phyloP scores from a whole-genome alignment of 2,113 vertebrate genomes.

The Bothrops jararaca region DNA sequence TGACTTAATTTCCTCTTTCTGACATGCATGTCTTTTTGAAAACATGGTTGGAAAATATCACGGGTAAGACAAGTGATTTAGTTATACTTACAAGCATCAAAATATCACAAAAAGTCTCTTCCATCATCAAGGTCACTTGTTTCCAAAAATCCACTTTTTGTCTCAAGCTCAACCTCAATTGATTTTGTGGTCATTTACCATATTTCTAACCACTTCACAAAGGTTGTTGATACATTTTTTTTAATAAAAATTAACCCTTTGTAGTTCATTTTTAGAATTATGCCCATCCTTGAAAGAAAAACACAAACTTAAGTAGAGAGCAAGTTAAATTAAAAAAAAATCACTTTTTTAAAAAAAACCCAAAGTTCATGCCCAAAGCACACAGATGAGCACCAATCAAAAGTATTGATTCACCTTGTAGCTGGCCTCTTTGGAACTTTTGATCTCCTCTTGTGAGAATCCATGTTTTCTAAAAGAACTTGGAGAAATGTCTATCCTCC shows the following conservation, averaged over 20 bases:
- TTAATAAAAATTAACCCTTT: slow-evolving; percentile 96
- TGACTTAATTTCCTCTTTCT: slow-evolving; percentile 69
- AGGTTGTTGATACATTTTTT: slow-evolving; percentile 85
- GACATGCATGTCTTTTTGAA: slow-evolving; percentile 81
- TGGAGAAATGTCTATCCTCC: slow-evolving; percentile 99
- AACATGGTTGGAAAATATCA: slow-evolving; percentile 79
- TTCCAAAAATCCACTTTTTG: slow-evolving; percentile 93
- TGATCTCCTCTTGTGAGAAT: slow-evolving; percentile 92
- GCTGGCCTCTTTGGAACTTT: slow-evolving; percentile 90
- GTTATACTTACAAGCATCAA: slow-evolving; percentile 98
- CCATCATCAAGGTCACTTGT: slow-evolving; percentile 91
- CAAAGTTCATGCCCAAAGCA: slow-evolving; percentile 81
- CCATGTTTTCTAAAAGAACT: slow-evolving; percentile 99
- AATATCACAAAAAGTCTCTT: slow-evolving; percentile 90
- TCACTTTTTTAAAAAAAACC: slow-evolving; percentile 8
- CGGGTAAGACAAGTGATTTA: slow-evolving; percentile 81
- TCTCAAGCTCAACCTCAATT: slow-evolving; percentile 91
- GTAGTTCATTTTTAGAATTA: slow-evolving; percentile 94
- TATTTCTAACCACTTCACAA: slow-evolving; percentile 93
- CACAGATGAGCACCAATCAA: slow-evolving; percentile 74
- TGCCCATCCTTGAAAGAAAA: slow-evolving; percentile 92
- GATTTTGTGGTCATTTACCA: slow-evolving; percentile 94
- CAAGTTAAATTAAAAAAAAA: slow-evolving; percentile 81
- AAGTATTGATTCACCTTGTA: slow-evolving; percentile 94
- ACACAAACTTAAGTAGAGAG: slow-evolving; percentile 91